Base-by-base conservation (phyloP, 2,888 invertebrate species). In the Hydrotaea diabolus region DNA sequence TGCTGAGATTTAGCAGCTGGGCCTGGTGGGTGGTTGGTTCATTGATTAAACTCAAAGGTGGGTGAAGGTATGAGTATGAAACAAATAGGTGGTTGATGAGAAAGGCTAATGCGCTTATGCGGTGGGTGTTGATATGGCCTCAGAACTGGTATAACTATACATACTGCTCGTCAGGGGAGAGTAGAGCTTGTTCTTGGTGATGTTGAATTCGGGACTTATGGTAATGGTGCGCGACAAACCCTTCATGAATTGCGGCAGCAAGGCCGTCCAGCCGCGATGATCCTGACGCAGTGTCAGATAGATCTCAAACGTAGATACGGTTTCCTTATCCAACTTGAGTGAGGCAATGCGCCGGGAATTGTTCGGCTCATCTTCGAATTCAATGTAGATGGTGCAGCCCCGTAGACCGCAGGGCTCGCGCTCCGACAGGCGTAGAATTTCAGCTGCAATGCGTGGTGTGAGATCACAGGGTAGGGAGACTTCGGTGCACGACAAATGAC, bases 401-500 rank as follows among this genome's bases (percentile, higher is more conserved):
- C 90, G 88, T 8, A 89, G 87, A 85, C 90, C 90, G 78, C 90
- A 90, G 0, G 90, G 90, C 69, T 90, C 90, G 86, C 89, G 89
- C 78, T 89, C 90, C 72, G 90, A 90, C 15, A 90, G 89, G 17
- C 90, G 89, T 31, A 90, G 85, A 69, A 90, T 90, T 82, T 90
- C 90, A 71, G 88, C 88, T 83, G 90, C 90, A 80, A 90, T 89
- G 83, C 88, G 89, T 36, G 90, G 89, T 81, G 89, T 90, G 86
- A 90, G 89, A 89, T 90, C 90, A 89, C 90, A 90, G 86, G 90
- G 90, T 88, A 90, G 87, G 81, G 90, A 90, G 82, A 90, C 90
- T 86, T 90, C 90, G 21, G 90, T 90, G 87, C 90, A 90, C 17
- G 89, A 88, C 80, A 90, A 83, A 80, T 90, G 90, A 26, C 89